Conservation (phyloP, 2,888 invertebrate species). For the Lacanobia oleracea region DNA sequence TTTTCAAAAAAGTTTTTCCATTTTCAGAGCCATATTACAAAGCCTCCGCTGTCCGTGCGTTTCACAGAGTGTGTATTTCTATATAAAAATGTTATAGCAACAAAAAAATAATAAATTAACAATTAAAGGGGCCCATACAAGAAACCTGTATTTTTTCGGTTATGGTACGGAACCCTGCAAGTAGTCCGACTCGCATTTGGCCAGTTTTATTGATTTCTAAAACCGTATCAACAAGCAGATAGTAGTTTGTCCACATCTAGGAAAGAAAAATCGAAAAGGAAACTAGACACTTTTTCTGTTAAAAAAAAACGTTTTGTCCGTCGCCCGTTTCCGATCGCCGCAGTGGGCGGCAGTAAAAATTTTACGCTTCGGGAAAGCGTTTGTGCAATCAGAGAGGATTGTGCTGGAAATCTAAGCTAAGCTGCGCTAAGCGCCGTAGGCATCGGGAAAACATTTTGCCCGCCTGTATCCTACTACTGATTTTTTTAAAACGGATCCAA, state of each 20-base stretch:
- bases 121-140: too few relatives aligned
- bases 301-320: slow-evolving; percentile 62
- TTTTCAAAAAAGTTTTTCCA: background rate
- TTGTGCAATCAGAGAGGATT: slow-evolving; percentile 88
- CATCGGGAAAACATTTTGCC: slow-evolving; percentile 74
- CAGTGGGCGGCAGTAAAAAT: slow-evolving; percentile 78
- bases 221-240: slow-evolving; percentile 8
- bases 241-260: slow-evolving; percentile 25
- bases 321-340: slow-evolving; percentile 69
- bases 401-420: slow-evolving; percentile 82
- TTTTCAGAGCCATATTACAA: too few relatives aligned
- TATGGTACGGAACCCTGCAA: too few relatives aligned
- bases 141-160: too few relatives aligned
- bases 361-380: slow-evolving; percentile 81
- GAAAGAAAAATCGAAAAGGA: slow-evolving; percentile 54
- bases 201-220: slow-evolving; percentile 17
- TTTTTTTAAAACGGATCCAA: slow-evolving; percentile 68
- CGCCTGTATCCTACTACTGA: slow-evolving; percentile 76
- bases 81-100: too few relatives aligned
- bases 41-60: too few relatives aligned
- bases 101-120: too few relatives aligned
- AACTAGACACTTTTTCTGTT: slow-evolving; percentile 59
- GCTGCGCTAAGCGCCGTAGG: slow-evolving; percentile 77
- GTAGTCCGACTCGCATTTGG: too few relatives aligned
- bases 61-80: too few relatives aligned